phyloP scores from a whole-genome alignment of 1,140 invertebrate species.

The Macrotrachela quadricornifera region DNA sequence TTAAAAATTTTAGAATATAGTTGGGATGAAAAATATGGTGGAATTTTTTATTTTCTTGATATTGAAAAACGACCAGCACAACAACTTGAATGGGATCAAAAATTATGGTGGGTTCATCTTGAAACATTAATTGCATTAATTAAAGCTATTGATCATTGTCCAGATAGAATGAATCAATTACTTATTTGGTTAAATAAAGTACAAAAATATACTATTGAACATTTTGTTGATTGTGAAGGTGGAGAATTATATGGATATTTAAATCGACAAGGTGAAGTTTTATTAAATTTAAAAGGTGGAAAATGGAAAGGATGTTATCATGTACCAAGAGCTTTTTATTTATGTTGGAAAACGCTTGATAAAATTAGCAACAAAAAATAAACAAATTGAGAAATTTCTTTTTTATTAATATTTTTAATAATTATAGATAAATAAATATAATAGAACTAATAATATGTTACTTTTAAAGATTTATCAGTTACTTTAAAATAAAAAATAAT shows the following conservation, averaged over 20 bases:
- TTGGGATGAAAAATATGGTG: constrained; percentile 18
- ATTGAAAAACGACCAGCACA: constrained; percentile 14
- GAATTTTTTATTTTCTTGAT: constrained; percentile 19
- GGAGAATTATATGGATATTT: constrained; percentile 22
- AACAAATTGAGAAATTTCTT: neutral
- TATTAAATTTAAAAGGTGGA: constrained; percentile 18
- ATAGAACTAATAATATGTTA: too few relatives aligned
- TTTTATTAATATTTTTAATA: too few relatives aligned
- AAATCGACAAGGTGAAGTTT: constrained; percentile 15
- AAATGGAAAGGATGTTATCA: constrained; percentile 23
- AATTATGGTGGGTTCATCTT: constrained; percentile 21
- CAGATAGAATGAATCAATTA: neutral
- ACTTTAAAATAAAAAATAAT: too few relatives aligned
- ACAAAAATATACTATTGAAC: constrained; percentile 2
- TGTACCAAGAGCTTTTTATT: constrained; percentile 16
- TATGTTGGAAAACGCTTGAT: constrained; percentile 17
- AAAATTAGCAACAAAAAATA: constrained; percentile 8
- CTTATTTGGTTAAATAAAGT: neutral
- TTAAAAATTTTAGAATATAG: constrained; percentile 13
- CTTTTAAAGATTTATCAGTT: too few relatives aligned
- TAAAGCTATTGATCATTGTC: constrained; percentile 13
- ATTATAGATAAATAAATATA: too few relatives aligned
- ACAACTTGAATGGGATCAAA: constrained; percentile 22
- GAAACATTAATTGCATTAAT: constrained; percentile 19
- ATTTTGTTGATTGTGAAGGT: constrained; percentile 18